These are phyloP conservation scores for Dendroctonus valens DNA, from an alignment of 1,140 invertebrate species.

Conservation along the genomic window DNA sequence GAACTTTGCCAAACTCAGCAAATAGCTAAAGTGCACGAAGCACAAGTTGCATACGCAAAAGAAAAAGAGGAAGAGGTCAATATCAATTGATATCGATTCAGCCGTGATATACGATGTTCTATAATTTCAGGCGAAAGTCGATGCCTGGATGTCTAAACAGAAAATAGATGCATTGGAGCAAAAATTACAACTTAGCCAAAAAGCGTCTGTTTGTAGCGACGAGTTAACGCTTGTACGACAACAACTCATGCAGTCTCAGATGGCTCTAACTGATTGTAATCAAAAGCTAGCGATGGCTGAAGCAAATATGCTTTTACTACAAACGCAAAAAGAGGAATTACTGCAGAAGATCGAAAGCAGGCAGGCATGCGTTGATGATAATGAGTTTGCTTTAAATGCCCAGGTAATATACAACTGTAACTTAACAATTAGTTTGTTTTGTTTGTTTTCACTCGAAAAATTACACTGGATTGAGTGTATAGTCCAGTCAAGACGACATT, in stretches of 20 bases:
- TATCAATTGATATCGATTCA: background rate
- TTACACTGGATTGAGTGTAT: too few relatives aligned
- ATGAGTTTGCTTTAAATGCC: constrained; percentile 31
- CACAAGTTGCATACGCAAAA: background rate
- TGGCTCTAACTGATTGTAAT: constrained; percentile 34
- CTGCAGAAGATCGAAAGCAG: constrained; percentile 17
- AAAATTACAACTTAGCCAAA: constrained; percentile 1
- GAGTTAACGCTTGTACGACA: constrained; percentile 26
- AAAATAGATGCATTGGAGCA: constrained; percentile 8
- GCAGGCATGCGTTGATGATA: constrained; percentile 14
- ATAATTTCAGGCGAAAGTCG: constrained; percentile 8
- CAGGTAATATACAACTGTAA: constrained; percentile 27
- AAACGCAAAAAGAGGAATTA: constrained; percentile 15
- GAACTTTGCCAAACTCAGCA: background rate
- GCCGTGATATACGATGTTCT: too few relatives aligned
- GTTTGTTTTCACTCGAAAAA: too few relatives aligned
- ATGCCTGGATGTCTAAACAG: constrained; percentile 14
- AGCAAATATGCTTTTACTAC: constrained; percentile 1
- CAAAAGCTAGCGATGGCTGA: constrained; percentile 17
- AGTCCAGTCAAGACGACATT: too few relatives aligned
- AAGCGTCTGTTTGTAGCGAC: constrained; percentile 11
- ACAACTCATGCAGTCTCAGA: constrained; percentile 39
- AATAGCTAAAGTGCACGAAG: background rate
- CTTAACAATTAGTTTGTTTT: too few relatives aligned
- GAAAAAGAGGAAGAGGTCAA: background rate